Percentiles rank a stretch among this genome's conserved stretches.
These are phyloP conservation scores for Tuta absoluta DNA, from an alignment of 2,888 invertebrate species.

Conservation along the genomic window DNA sequence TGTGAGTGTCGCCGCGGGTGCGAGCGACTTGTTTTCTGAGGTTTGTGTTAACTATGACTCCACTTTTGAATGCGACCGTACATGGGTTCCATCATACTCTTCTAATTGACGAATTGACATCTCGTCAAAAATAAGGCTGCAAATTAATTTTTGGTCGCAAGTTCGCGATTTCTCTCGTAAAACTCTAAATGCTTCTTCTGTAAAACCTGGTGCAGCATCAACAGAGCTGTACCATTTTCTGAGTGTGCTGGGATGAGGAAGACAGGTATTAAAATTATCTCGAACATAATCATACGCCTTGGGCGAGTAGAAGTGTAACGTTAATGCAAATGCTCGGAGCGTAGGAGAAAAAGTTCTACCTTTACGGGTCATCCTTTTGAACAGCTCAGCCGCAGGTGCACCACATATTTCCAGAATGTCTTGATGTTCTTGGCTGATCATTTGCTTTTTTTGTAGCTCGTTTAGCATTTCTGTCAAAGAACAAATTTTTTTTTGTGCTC, in stretches of 20 bases:
- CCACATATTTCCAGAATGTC: constrained; percentile 13
- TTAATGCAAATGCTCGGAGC: background rate
- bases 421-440: background rate
- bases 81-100: no score
- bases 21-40: no score
- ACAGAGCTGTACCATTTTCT: constrained; percentile 3
- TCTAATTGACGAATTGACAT: no score
- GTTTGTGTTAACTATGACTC: no score
- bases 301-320: no score
- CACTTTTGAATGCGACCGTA: no score
- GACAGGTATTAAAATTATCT: background rate
- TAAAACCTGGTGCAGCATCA: constrained; percentile 4
- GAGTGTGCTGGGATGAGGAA: constrained; percentile 5
- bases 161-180: no score
- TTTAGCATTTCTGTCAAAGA: background rate
- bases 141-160: no score
- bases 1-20: no score
- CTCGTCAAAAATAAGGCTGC: no score
- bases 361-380: constrained; percentile 1
- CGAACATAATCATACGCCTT: no score
- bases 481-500: background rate
- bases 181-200: background rate
- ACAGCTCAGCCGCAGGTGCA: background rate
- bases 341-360: background rate
- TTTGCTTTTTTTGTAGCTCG: background rate